Evolutionary conservation across 2,113 vertebrate species (phyloP).

Genomic region (Corythaeola cristata): DNA sequence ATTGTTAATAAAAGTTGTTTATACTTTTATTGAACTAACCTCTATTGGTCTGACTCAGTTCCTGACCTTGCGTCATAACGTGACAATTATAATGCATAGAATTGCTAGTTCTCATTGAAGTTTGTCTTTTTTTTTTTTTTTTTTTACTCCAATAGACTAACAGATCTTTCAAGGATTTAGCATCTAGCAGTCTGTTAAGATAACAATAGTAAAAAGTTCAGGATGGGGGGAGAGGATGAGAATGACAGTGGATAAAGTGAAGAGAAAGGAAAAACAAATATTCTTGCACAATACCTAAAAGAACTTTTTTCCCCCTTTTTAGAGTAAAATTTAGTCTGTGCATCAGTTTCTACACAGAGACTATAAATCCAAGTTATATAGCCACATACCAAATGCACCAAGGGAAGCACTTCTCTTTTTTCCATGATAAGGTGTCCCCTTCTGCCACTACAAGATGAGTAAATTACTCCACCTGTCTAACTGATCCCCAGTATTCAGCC

Average conservation of each 20-base stretch:
- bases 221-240: not conserved
- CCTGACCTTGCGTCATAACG: no score
- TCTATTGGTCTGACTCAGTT: no score
- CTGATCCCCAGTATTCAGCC: slow-evolving; percentile 50
- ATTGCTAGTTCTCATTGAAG: not conserved
- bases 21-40: no score
- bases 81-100: not conserved
- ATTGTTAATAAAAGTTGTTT: no score
- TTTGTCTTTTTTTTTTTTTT: not conserved
- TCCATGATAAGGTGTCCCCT: slow-evolving; percentile 49
- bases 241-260: not conserved
- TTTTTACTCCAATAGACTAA: not conserved
- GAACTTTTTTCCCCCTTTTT: not conserved
- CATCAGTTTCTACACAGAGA: not conserved
- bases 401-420: slow-evolving; percentile 1
- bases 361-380: slow-evolving; percentile 20
- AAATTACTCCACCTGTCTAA: slow-evolving; percentile 69
- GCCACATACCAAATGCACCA: not conserved
- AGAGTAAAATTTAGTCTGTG: not conserved
- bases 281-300: not conserved
- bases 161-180: not conserved
- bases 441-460: slow-evolving; percentile 31
- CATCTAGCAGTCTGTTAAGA: not conserved
- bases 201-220: not conserved
- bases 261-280: not conserved